phyloP scores from a whole-genome alignment of 2,797 vertebrate species.

The Yasuhikotakia modesta region DNA sequence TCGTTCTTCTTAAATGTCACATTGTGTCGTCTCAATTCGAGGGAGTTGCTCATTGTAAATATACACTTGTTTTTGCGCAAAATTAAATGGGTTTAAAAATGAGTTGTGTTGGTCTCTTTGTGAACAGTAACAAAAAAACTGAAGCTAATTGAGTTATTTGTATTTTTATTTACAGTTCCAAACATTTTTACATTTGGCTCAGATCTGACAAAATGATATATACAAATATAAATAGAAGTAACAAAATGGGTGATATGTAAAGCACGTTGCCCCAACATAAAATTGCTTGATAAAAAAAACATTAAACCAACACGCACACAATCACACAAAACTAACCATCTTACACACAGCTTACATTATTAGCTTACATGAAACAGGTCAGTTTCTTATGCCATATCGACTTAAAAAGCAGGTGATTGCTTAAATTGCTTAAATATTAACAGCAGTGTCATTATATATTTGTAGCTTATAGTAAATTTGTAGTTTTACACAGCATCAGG shows the following conservation, averaged over 20 bases:
- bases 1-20: constrained; percentile 1
- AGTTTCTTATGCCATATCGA: constrained; percentile 25
- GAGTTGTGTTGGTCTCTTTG: not conserved
- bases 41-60: constrained; percentile 32
- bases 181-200: constrained; percentile 67
- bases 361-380: constrained; percentile 40
- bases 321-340: constrained; percentile 30
- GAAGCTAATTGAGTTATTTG: constrained; percentile 58
- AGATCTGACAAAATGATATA: constrained; percentile 70
- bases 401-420: constrained; percentile 35
- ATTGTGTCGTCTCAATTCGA: no score
- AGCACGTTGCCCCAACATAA: constrained; percentile 38
- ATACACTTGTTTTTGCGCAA: constrained; percentile 24
- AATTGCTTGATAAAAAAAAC: constrained; percentile 32
- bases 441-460: constrained; percentile 32
- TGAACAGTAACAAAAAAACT: constrained; percentile 36
- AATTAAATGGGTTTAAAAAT: constrained; percentile 33
- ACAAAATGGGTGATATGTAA: constrained; percentile 71
- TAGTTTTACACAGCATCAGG: constrained; percentile 51
- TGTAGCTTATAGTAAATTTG: not conserved
- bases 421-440: constrained; percentile 26
- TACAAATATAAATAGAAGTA: constrained; percentile 78
- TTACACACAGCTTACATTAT: constrained; percentile 17
- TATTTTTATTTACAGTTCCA: constrained; percentile 77
- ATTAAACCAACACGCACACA: no score